These are phyloP conservation scores for Squalus acanthias DNA, from an alignment of 2,797 vertebrate species.

Conservation along the genomic window DNA sequence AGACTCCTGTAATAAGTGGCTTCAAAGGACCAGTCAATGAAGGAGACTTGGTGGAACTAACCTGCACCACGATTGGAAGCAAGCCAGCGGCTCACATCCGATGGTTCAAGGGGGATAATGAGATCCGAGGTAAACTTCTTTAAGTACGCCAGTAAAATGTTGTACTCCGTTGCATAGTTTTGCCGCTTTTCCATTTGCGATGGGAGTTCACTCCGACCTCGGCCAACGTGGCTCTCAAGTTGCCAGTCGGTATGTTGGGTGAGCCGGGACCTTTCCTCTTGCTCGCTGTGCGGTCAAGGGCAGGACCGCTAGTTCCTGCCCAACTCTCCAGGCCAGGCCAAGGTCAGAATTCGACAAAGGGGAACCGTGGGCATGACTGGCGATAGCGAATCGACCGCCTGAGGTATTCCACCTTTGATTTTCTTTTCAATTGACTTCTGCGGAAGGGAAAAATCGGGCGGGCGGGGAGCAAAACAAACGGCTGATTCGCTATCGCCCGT, in stretches of 20 bases:
- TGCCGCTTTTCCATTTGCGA: background rate
- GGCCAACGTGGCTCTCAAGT: background rate
- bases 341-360: background rate
- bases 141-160: background rate
- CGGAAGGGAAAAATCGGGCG: background rate
- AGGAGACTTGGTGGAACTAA: constrained; percentile 84
- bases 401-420: too few relatives aligned
- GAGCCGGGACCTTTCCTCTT: background rate
- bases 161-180: background rate
- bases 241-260: background rate
- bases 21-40: constrained; percentile 90
- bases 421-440: background rate
- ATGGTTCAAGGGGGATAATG: constrained; percentile 94
- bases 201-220: background rate
- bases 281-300: background rate
- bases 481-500: background rate
- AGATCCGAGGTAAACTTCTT: constrained; percentile 82
- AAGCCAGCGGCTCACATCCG: constrained; percentile 91
- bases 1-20: constrained; percentile 86
- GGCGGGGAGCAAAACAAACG: background rate
- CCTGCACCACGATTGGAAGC: constrained; percentile 85
- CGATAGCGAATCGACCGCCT: background rate
- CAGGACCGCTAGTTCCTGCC: background rate
- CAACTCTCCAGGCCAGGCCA: background rate
- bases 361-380: background rate